These are phyloP conservation scores for Turnix velox DNA, from an alignment of 2,113 vertebrate species.

Conservation along the genomic window DNA sequence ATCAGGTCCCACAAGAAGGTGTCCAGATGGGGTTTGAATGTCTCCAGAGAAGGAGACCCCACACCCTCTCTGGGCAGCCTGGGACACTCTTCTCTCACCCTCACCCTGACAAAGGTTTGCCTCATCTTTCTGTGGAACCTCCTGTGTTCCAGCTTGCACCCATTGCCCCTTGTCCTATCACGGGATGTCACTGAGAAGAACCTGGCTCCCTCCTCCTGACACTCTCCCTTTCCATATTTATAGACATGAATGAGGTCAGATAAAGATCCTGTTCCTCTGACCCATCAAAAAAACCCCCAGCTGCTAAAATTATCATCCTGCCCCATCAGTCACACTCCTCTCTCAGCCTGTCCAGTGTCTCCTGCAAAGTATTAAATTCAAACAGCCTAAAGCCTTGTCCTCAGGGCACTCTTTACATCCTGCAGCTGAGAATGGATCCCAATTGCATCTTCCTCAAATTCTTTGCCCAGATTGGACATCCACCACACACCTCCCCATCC, in stretches of 20 bases:
- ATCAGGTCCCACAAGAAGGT: too few species aligned
- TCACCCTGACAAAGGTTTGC: too few species aligned
- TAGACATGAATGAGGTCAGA: too few species aligned
- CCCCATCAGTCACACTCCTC: background rate
- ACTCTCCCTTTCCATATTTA: too few species aligned
- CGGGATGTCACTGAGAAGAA: too few species aligned
- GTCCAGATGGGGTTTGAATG: too few species aligned
- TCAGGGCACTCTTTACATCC: background rate
- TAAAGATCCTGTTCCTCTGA: background rate
- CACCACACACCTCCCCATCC: background rate
- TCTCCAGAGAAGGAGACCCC: too few species aligned
- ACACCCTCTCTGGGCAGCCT: too few species aligned
- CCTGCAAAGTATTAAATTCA: background rate
- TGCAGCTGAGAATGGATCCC: background rate
- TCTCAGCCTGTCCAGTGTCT: background rate
- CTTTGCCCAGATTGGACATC: background rate
- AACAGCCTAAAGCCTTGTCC: background rate
- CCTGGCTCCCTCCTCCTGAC: background rate
- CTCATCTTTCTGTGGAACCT: too few species aligned
- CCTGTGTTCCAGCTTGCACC: too few species aligned
- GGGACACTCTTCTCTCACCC: too few species aligned
- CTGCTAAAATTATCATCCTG: conserved; percentile 13
- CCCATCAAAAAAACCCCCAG: background rate
- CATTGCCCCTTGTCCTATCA: too few species aligned
- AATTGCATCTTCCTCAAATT: background rate